A percentile compares a stretch with the other conserved stretches of the same genome.
Conservation (phyloP, 2,113 vertebrate species). For the Ctenomys sociabilis region DNA sequence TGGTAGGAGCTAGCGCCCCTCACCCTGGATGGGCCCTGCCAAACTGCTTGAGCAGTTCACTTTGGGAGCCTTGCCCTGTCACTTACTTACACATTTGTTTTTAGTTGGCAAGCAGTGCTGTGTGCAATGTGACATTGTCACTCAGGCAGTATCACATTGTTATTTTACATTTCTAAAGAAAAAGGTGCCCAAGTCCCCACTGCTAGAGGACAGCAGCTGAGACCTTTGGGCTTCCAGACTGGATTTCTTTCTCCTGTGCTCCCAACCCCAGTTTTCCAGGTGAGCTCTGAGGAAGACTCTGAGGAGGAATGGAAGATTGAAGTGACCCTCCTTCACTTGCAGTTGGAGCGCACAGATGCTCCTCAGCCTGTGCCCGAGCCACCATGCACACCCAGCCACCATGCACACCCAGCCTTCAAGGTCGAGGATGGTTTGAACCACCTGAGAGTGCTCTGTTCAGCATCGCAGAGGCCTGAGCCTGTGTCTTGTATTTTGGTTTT, state of each 20-base stretch:
- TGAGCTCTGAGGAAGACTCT: background rate
- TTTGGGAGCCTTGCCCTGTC: background rate
- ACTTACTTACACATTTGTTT: background rate
- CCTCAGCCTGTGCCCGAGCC: background rate
- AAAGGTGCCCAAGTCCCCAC: background rate
- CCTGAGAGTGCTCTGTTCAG: background rate
- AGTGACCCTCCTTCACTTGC: background rate
- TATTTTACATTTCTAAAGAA: background rate
- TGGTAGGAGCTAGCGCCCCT: accelerated
- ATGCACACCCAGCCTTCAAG: background rate
- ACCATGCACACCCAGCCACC: background rate
- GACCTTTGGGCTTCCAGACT: background rate
- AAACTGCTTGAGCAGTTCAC: background rate
- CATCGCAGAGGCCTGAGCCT: background rate
- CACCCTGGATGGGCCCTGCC: background rate
- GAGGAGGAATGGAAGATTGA: background rate
- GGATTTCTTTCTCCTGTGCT: background rate
- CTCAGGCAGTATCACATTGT: background rate
- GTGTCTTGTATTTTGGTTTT: background rate
- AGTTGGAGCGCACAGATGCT: accelerated
- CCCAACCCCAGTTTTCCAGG: background rate
- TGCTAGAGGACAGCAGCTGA: background rate
- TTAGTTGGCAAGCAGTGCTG: background rate
- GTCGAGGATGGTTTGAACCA: background rate
- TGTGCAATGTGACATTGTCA: background rate